These are phyloP conservation scores for Vespertilio murinus DNA, from an alignment of 2,797 vertebrate species.

Conservation along the genomic window DNA sequence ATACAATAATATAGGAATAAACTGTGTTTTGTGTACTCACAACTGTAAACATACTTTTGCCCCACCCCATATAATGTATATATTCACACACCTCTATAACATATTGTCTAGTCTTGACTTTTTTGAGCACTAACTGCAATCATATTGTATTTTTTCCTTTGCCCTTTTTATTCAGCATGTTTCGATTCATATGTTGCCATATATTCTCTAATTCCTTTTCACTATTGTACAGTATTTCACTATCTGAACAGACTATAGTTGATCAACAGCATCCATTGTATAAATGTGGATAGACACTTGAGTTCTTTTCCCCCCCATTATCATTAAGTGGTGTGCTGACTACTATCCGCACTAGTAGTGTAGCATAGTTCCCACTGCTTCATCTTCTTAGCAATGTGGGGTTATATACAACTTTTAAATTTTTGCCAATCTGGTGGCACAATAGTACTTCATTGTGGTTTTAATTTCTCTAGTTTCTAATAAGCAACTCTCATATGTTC, in stretches of 20 bases:
- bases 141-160: not conserved
- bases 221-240: not conserved
- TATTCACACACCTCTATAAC: not conserved
- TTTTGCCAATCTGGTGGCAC: not conserved
- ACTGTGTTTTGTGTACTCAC: not conserved
- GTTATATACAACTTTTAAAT: not conserved
- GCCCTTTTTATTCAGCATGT: not conserved
- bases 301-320: not conserved
- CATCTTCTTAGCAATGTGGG: not conserved
- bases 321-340: not conserved
- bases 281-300: not conserved
- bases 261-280: not conserved
- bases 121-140: not conserved
- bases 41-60: not conserved
- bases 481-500: not conserved
- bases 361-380: not conserved
- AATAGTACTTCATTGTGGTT: not conserved
- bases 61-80: not conserved
- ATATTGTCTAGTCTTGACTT: not conserved
- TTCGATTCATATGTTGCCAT: not conserved
- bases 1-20: not conserved
- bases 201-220: not conserved
- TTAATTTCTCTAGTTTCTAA: slow-evolving; percentile 5
- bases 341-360: not conserved
- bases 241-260: not conserved